Evolutionary conservation across 1,140 invertebrate species (phyloP).

Genomic region (Papilio polyxenes): DNA sequence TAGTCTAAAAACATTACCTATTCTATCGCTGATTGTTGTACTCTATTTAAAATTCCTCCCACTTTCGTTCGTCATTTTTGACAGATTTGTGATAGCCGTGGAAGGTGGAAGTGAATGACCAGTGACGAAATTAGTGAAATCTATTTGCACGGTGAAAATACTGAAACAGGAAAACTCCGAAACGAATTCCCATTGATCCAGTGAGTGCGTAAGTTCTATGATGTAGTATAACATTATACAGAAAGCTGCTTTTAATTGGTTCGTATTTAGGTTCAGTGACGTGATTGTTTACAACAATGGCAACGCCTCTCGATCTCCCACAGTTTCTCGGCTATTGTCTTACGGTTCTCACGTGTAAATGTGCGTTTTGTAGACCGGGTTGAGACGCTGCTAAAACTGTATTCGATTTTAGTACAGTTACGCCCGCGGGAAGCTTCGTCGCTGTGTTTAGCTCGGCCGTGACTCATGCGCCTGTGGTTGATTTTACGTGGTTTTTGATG

Average conservation of each 20-base stretch:
- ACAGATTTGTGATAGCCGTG: slow-evolving; percentile 35
- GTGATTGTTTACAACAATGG: slow-evolving; percentile 80
- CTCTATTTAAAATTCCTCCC: slow-evolving; percentile 21
- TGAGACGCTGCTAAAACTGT: slow-evolving; percentile 23
- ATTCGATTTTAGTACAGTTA: slow-evolving; percentile 42
- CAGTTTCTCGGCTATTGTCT: slow-evolving; percentile 76
- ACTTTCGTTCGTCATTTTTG: slow-evolving; percentile 33
- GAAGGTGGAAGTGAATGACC: slow-evolving; percentile 39
- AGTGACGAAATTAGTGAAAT: slow-evolving; percentile 63
- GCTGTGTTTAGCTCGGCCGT: slow-evolving; percentile 34
- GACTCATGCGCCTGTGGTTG: slow-evolving; percentile 53
- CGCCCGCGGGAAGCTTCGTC: slow-evolving; percentile 25
- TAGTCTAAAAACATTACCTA: slow-evolving; percentile 3
- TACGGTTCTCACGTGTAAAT: slow-evolving; percentile 67
- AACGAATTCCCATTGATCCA: slow-evolving; percentile 42
- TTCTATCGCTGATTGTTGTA: slow-evolving; percentile 2
- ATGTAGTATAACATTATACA: slow-evolving; percentile 39
- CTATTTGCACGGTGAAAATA: slow-evolving; percentile 49
- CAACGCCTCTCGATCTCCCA: slow-evolving; percentile 79
- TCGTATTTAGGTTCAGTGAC: slow-evolving; percentile 72
- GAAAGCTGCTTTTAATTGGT: slow-evolving; percentile 46
- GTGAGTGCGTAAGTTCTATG: slow-evolving; percentile 57
- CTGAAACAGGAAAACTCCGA: slow-evolving; percentile 45
- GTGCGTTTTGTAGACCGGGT: slow-evolving; percentile 51
- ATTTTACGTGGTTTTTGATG: slow-evolving; percentile 49